Percentiles rank a stretch among this genome's conserved stretches.
These are phyloP conservation scores for Brachymystax lenok DNA, from an alignment of 2,797 vertebrate species.

Conservation along the genomic window DNA sequence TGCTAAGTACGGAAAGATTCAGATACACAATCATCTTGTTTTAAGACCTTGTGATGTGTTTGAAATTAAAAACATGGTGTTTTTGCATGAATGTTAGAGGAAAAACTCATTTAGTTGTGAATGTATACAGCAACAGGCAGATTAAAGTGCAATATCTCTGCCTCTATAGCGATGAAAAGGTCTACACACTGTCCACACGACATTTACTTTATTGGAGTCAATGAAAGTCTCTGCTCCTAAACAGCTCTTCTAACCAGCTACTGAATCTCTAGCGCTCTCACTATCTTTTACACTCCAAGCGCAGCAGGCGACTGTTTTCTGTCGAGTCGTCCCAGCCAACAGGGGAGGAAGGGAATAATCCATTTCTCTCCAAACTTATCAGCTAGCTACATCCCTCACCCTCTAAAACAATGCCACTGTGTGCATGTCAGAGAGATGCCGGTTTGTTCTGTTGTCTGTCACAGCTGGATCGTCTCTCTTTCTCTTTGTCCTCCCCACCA, in stretches of 20 bases:
- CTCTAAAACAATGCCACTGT: slow-evolving; percentile 79
- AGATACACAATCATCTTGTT: background rate
- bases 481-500: slow-evolving; percentile 28
- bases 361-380: slow-evolving; percentile 77
- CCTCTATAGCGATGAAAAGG: background rate
- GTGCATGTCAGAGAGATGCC: slow-evolving; percentile 79
- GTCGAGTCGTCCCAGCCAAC: slow-evolving; percentile 54
- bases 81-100: background rate
- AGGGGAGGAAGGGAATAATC: slow-evolving; percentile 71
- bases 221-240: no score
- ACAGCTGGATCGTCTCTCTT: slow-evolving; percentile 81
- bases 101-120: background rate
- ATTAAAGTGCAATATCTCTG: background rate
- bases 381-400: slow-evolving; percentile 64
- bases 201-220: no score
- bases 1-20: background rate
- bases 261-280: no score
- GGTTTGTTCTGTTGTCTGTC: slow-evolving; percentile 81
- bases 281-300: no score
- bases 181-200: no score
- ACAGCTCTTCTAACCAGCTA: no score
- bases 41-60: background rate
- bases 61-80: background rate
- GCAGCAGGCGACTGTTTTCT: slow-evolving; percentile 52
- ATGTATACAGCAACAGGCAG: background rate